Evolutionary conservation across 2,888 invertebrate species (phyloP).

Genomic region (Caenorhabditis wallacei): DNA sequence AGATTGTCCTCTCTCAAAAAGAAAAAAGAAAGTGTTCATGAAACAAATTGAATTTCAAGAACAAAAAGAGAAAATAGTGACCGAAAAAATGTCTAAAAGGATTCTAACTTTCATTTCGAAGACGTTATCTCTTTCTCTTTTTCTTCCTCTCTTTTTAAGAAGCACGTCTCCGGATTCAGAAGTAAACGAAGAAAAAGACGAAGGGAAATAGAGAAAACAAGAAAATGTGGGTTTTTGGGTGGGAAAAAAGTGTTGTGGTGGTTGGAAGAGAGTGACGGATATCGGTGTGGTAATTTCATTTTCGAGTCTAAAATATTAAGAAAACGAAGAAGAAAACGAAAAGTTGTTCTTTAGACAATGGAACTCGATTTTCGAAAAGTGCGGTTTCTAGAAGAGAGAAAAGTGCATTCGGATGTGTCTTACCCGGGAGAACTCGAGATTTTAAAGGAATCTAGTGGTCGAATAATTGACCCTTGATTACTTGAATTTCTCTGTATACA

Average conservation of each 20-base stretch:
- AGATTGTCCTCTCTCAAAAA: neutral
- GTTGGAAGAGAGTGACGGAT: neutral
- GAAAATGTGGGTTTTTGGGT: constrained; percentile 20
- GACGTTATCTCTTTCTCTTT: neutral
- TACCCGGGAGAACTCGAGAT: too few species aligned
- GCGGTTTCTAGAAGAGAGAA: too few species aligned
- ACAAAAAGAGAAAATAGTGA: neutral
- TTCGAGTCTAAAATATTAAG: constrained; percentile 10
- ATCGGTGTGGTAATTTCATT: constrained; percentile 31
- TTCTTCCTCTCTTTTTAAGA: neutral
- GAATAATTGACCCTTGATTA: too few species aligned
- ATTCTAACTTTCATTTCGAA: constrained; percentile 22
- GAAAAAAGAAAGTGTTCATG: neutral
- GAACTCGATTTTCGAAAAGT: neutral
- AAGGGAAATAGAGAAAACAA: constrained; percentile 25
- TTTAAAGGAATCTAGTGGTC: too few species aligned
- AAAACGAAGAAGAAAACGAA: too few species aligned
- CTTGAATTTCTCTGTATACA: too few species aligned
- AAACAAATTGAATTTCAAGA: constrained; percentile 13
- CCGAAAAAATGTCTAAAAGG: constrained; percentile 1
- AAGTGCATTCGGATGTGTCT: too few species aligned
- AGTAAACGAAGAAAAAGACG: constrained; percentile 3
- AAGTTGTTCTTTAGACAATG: constrained; percentile 2
- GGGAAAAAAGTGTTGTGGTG: constrained; percentile 24
- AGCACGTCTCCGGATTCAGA: constrained; percentile 3